Conservation (phyloP, 2,888 invertebrate genomes). For the Parasteatoda lunata region DNA sequence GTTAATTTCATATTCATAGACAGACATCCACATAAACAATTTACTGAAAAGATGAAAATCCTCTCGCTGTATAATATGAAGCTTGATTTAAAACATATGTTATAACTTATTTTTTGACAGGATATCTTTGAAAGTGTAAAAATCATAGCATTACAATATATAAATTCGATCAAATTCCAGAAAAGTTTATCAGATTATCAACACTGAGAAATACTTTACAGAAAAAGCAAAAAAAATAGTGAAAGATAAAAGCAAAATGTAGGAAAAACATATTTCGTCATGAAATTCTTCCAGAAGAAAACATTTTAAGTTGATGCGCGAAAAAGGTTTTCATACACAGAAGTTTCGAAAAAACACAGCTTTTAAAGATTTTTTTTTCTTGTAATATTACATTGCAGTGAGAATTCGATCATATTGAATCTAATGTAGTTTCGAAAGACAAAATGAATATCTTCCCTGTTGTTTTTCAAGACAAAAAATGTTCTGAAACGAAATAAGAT, state of each 20-base stretch:
- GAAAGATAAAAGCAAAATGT: background rate
- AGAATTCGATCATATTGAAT: conserved; percentile 39
- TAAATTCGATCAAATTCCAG: no score
- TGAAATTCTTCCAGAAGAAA: background rate
- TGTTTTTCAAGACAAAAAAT: conserved; percentile 22
- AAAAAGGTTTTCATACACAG: background rate
- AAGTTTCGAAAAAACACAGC: background rate
- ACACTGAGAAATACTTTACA: background rate
- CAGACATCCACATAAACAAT: no score
- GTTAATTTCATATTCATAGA: no score
- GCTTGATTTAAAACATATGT: no score
- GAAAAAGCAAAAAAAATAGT: background rate
- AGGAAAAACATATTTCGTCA: background rate
- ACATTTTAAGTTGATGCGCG: background rate
- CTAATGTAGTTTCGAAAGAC: conserved; percentile 21
- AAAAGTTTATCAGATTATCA: no score
- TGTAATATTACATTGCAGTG: background rate
- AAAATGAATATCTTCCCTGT: background rate
- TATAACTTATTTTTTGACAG: no score
- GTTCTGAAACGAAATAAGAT: conserved; percentile 20
- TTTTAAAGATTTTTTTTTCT: conserved; percentile 5
- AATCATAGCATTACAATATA: no score
- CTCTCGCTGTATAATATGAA: no score
- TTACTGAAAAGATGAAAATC: no score
- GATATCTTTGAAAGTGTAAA: no score